Evolutionary conservation across 2,888 invertebrate species (phyloP), one percentile per base, ranked within the genome.

Genomic region (Aphodius sticticus): DNA sequence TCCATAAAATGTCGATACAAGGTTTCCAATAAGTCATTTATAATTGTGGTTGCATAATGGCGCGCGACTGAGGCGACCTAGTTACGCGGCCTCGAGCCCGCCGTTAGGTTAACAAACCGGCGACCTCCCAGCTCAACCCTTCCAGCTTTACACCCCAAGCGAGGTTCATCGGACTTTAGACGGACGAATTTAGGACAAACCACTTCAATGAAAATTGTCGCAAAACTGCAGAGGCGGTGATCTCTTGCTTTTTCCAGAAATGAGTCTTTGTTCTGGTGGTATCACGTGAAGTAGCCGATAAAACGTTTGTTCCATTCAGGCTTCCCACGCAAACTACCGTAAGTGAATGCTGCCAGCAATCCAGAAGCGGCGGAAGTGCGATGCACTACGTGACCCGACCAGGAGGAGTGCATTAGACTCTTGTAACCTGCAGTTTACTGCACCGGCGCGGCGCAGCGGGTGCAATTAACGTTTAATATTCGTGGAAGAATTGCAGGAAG

Each of bases 301-400:
- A 74, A 74, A 74, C 35, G 74, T 74, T 53, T 53, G 53, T 53
- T 53, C 74, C 74, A 74, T 74, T 74, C 74, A 74, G 35, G 35
- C 76, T 82, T 82, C 82, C 82, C 83, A 83, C 83, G 82, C 82
- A 82, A 82, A 82, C 81, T 83, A 83, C 83, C 83, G 83, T 82
- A 83, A 83, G 81, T 72, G 38, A 76, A 53, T 38, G 76, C 77
- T 76, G 71, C 36, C 16, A 16, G 16, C 69, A 15, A 53, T 70
- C 77, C 83, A 82, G 83, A 83, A 83, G 83, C 79, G 79, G 82
- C 83, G 83, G 83, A 83, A 83, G 83, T 80, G 80, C 83, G 82
- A 81, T 82, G 83, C 81, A 82, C 83, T 82, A 79, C 79, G 80
- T 82, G 82, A 82, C 82, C 82, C 77, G 79, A 76, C 75, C 80